These are phyloP conservation scores for Tortricodes alternella DNA, from an alignment of 2,888 invertebrate species.

Conservation along the genomic window DNA sequence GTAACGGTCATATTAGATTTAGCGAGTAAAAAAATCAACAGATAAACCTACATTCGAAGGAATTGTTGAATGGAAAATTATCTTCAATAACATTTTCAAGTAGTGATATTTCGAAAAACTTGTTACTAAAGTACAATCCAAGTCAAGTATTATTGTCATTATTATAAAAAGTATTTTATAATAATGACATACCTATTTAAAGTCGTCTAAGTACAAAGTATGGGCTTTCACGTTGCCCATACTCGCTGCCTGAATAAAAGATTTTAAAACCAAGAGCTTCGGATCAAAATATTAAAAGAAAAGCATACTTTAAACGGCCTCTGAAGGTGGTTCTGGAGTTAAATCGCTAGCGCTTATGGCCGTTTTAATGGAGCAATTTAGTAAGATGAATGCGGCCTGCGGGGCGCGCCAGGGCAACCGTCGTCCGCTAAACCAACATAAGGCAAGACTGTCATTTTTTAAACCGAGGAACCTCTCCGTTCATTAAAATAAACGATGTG, in stretches of 20 bases:
- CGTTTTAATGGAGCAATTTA: conserved; percentile 66
- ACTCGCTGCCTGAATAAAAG: conserved; percentile 10
- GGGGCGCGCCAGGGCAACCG: conserved; percentile 39
- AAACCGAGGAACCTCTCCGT: conserved; percentile 13
- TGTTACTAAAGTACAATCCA: too few relatives aligned
- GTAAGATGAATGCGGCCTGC: conserved; percentile 63
- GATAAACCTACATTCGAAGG: too few relatives aligned
- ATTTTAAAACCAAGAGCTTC: conserved; percentile 3
- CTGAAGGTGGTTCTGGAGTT: conserved; percentile 38
- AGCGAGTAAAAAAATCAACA: too few relatives aligned
- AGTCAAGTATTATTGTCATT: too few relatives aligned
- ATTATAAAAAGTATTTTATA: too few relatives aligned
- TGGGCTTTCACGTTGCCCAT: too few relatives aligned
- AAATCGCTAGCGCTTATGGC: conserved; percentile 56
- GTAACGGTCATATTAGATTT: neutral
- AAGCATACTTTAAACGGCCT: conserved; percentile 33
- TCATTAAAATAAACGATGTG: conserved; percentile 18
- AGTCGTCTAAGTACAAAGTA: too few relatives aligned
- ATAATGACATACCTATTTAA: too few relatives aligned
- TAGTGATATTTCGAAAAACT: too few relatives aligned
- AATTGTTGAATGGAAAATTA: too few relatives aligned
- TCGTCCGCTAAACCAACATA: conserved; percentile 34
- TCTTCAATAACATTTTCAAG: too few relatives aligned
- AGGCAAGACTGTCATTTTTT: conserved; percentile 23
- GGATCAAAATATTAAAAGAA: conserved; percentile 33